Conservation (phyloP, 2,113 vertebrate genomes). For the Apeltes quadracus region DNA sequence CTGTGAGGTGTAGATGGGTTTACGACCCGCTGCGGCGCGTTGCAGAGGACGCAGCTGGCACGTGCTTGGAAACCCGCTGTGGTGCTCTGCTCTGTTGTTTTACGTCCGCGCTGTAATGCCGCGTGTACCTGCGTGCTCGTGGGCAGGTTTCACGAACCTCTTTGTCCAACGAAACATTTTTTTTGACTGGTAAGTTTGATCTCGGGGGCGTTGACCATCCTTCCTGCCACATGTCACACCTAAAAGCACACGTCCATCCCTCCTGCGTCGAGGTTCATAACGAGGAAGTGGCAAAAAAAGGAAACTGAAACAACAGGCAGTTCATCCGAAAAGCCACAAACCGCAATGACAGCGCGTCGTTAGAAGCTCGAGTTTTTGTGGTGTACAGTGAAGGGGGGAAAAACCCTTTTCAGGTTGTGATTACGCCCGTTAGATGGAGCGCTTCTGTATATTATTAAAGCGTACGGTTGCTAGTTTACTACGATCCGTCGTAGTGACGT, state of each 20-base stretch:
- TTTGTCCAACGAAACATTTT: not conserved
- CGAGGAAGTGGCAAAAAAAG: not conserved
- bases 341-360: constrained; percentile 15
- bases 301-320: constrained; percentile 16
- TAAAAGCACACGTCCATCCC: constrained; percentile 8
- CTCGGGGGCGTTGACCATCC: constrained; percentile 1
- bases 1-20: constrained; percentile 1
- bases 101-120: not conserved
- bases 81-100: not conserved
- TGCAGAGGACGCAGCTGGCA: not conserved
- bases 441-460: not conserved
- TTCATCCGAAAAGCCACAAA: constrained; percentile 7
- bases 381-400: not conserved
- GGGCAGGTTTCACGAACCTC: not conserved
- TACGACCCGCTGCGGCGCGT: not conserved
- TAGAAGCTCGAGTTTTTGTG: constrained; percentile 40
- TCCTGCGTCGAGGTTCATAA: constrained; percentile 32
- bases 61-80: not conserved
- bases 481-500: not conserved
- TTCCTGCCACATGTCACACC: constrained; percentile 22
- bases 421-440: not conserved
- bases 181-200: not conserved
- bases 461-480: not conserved
- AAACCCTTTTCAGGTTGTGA: constrained; percentile 1
- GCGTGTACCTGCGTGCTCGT: not conserved